These are phyloP conservation scores for Hoplostethus atlanticus DNA, from an alignment of 2,797 vertebrate genomes.

Conservation along the genomic window DNA sequence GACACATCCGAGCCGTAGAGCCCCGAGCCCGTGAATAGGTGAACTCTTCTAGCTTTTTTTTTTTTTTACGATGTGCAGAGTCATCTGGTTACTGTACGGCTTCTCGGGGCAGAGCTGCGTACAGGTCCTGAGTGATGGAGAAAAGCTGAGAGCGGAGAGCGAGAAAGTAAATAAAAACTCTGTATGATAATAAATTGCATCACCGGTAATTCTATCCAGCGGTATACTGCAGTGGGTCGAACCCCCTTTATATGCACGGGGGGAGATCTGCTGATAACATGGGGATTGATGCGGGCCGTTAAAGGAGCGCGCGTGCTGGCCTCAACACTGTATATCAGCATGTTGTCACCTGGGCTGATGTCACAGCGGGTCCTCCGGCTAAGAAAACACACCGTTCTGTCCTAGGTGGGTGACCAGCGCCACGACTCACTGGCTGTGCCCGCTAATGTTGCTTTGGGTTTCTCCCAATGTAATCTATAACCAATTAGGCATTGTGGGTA, in stretches of 20 bases:
- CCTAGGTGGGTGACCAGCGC: conserved; percentile 48
- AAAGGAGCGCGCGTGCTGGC: conserved; percentile 57
- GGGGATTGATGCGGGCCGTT: conserved; percentile 76
- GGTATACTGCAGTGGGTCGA: conserved; percentile 37
- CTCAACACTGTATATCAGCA: conserved; percentile 75
- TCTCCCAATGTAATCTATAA: conserved; percentile 55
- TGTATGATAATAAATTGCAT: conserved; percentile 80
- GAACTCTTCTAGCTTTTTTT: conserved; percentile 33
- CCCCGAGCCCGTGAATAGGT: not conserved
- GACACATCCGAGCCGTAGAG: conserved; percentile 21
- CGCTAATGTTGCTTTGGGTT: conserved; percentile 63
- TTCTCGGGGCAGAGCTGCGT: conserved; percentile 40
- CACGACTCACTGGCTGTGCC: conserved; percentile 58
- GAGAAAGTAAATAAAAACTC: conserved; percentile 75
- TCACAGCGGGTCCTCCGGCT: conserved; percentile 76
- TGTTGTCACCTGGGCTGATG: conserved; percentile 81
- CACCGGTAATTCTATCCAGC: conserved; percentile 73
- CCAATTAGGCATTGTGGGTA: conserved; percentile 43
- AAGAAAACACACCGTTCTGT: conserved; percentile 71
- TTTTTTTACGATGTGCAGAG: conserved; percentile 55
- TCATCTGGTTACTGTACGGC: conserved; percentile 72
- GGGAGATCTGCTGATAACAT: conserved; percentile 77
- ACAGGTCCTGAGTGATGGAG: conserved; percentile 65
- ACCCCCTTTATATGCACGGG: conserved; percentile 32
- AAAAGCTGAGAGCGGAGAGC: conserved; percentile 71